Percentiles rank a stretch among this genome's conserved stretches.
phyloP scores from a whole-genome alignment of 2,797 vertebrate species.

The Labeo calbasu region DNA sequence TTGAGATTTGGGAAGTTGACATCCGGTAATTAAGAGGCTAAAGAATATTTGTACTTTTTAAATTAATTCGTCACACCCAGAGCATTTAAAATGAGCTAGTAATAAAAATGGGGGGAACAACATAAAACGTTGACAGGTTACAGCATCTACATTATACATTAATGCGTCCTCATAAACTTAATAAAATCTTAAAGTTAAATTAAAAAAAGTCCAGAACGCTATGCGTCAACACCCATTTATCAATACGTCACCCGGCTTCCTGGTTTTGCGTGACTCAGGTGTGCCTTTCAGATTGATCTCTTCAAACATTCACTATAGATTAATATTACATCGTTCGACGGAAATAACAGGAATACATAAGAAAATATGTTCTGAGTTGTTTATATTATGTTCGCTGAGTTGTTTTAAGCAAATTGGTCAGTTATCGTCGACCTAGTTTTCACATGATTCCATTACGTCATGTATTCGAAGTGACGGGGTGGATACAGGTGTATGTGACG shows the following conservation, averaged over 20 bases:
- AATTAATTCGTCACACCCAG: background rate
- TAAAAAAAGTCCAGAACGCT: background rate
- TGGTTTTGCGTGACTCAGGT: slow-evolving; percentile 36
- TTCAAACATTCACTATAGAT: background rate
- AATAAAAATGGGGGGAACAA: background rate
- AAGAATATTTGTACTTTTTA: background rate
- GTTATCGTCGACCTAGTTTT: background rate
- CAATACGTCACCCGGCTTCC: slow-evolving; percentile 22
- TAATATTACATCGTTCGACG: background rate
- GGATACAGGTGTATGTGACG: slow-evolving; percentile 15
- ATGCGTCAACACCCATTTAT: background rate
- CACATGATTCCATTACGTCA: slow-evolving; percentile 7
- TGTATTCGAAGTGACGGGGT: background rate
- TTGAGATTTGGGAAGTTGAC: background rate
- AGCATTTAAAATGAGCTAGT: background rate
- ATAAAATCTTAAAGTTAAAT: background rate
- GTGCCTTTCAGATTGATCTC: background rate
- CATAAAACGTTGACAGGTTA: background rate
- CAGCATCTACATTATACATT: background rate
- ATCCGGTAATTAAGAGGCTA: background rate
- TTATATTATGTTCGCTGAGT: background rate
- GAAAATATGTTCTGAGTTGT: background rate
- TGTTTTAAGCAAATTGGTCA: background rate
- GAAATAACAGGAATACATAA: no score
- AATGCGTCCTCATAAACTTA: background rate